Base-by-base conservation (phyloP, 2,888 invertebrate genomes). In the Ptilodon capucinus region DNA sequence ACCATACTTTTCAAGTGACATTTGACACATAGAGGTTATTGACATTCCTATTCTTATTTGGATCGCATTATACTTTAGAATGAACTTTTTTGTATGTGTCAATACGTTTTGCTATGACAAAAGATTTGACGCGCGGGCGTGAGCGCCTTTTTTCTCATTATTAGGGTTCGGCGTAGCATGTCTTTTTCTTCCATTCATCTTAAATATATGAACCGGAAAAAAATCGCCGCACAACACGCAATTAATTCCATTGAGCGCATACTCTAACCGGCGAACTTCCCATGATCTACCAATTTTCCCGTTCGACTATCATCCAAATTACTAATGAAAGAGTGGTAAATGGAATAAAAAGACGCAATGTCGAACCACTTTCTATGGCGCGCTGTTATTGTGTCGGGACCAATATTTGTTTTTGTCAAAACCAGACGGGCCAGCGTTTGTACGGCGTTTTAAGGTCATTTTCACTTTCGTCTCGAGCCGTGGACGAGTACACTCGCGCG, bases 401-500 rank as follows among this genome's bases (percentile, higher is more conserved):
- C 65, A 73, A 69, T 84, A 74, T 86, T 88, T 87, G 81, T 86
- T 88, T 87, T 88, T 86, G 84, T 85, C 80, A 78, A 71, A 74
- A 74, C 77, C 74, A 74, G 77, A 71, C 70, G 61, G 47, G 56
- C 51, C 46, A 54, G 64, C 71, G 69, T 77, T 76, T 77, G 74
- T 68, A 64, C 72, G 78, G n/a, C 76, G 83, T 86, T 89, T 88
- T 86, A 86, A 88, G 86, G 85, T 66, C 81, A 73, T 88, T 89
- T 82, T 89, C 87, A 86, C 90, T 89, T 88, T 90, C 86, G 58
- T 72, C 64, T 56, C 56, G 64, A 57, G 60, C 59, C 50, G 58
- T 49, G 60, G 45, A 48, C 54, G 48, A 64, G 79, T 80, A 77
- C 75, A 63, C 55, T 71, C 75, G 68, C 51, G 61, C 63, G 60